Conservation (phyloP, 2,888 invertebrate genomes). For the Altica lythri region DNA sequence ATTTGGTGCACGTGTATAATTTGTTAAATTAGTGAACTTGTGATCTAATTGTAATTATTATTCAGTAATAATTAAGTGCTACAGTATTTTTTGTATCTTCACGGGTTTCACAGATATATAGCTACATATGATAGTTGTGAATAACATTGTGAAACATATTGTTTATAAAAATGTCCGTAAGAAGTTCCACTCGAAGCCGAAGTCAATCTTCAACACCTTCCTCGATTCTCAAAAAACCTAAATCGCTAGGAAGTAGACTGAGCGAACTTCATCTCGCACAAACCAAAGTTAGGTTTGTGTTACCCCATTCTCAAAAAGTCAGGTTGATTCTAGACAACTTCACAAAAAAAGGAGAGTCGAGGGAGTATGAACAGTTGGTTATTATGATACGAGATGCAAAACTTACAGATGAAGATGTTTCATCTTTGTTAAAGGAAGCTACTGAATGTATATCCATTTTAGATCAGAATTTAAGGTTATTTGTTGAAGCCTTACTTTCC, state of each 20-base stretch:
- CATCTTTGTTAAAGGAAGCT: constrained; percentile 62
- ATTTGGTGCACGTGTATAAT: not conserved
- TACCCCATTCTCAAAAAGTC: constrained; percentile 58
- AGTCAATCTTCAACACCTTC: constrained; percentile 33
- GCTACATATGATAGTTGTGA: constrained; percentile 4
- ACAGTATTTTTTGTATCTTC: not conserved
- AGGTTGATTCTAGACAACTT: constrained; percentile 58
- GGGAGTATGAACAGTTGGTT: constrained; percentile 61
- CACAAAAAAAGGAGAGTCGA: constrained; percentile 52
- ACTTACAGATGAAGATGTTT: constrained; percentile 63
- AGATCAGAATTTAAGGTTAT: constrained; percentile 61
- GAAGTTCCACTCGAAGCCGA: constrained; percentile 27
- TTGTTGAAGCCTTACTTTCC: constrained; percentile 66
- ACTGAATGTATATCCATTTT: constrained; percentile 64
- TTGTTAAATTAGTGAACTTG: not conserved
- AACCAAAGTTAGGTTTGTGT: constrained; percentile 56
- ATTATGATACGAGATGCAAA: constrained; percentile 59
- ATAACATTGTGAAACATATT: constrained; percentile 4
- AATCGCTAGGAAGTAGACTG: constrained; percentile 38
- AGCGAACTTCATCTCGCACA: constrained; percentile 38
- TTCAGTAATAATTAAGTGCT: not conserved
- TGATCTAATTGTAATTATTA: not conserved
- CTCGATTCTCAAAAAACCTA: constrained; percentile 46
- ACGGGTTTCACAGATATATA: too few relatives aligned
- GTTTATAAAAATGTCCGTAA: constrained; percentile 34